Base-by-base conservation (phyloP, 2,888 invertebrate genomes). In the Drosophila ustulata region DNA sequence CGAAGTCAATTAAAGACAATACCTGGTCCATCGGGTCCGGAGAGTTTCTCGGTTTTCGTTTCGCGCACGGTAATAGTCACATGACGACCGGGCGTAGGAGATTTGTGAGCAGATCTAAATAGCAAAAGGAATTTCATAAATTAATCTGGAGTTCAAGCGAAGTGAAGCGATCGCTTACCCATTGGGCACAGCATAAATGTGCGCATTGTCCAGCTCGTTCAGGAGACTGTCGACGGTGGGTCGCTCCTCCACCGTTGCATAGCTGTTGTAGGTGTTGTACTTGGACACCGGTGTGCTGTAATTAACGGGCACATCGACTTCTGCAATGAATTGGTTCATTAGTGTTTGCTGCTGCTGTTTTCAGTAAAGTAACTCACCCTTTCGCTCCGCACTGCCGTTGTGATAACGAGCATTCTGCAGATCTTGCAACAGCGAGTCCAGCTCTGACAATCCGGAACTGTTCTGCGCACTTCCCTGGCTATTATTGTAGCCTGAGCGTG, bases 371-470 rank as follows among this genome's bases (percentile, higher is more conserved):
- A 0, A 6, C 11, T 25, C 2, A 94, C 94, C 93, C 91, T 93
- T 93, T 70, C 91, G 91, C n/a, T 93, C 93, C 4, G 57, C 39
- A 37, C 64, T 63, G 34, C 88, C 90, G 71, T 93, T 93, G 67
- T 92, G 90, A 90, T 95, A 95, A 68, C 94, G 94, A 0, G 96
- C 96, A 91, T 95, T 96, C 93, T 98, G 98, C 82, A 99, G 94
- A 92, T 98, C 98, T 90, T 98, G 96, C 63, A 99, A 94, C 57
- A 99, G 94, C 13, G 96, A 97, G 92, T 99, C 98, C 91, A 99
- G 92, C 92, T 98, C 98, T 0, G 97, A 96, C 49, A 98, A 94
- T 92, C 98, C 97, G 57, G 92, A 82, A 73, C 89, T 91, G 52
- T 89, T 83, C 53, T 79, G 82, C n/a, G 4, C 37, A 11, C 4